Evolutionary conservation across 2,888 invertebrate species (phyloP).

Genomic region (Drosophila nr. medialis): DNA sequence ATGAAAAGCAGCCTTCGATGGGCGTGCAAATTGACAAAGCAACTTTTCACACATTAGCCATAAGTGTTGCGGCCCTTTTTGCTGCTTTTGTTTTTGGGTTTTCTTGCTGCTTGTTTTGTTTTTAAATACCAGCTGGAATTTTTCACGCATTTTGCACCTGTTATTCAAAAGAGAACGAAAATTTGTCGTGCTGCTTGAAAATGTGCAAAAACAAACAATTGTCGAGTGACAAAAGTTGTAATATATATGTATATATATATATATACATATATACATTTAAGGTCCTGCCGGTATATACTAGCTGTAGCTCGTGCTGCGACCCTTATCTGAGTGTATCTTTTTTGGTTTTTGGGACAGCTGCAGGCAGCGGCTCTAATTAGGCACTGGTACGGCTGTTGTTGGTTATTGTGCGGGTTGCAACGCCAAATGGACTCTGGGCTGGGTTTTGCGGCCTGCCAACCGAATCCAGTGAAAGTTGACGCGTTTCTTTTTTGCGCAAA

Average conservation of each 20-base stretch:
- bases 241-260: neutral
- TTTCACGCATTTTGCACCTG: conserved; percentile 68
- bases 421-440: conserved; percentile 16
- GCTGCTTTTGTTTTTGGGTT: neutral
- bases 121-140: conserved; percentile 43
- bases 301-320: conserved; percentile 59
- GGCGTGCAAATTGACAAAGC: conserved; percentile 77
- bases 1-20: conserved; percentile 59
- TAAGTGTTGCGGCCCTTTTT: conserved; percentile 50
- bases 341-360: conserved; percentile 37
- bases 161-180: conserved; percentile 45
- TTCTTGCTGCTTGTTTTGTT: neutral
- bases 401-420: conserved; percentile 14
- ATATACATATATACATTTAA: conserved; percentile 4
- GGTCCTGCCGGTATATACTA: conserved; percentile 32
- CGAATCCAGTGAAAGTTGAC: conserved; percentile 70
- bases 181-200: conserved; percentile 66
- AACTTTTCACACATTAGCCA: conserved; percentile 82
- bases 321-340: conserved; percentile 13
- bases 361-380: conserved; percentile 53
- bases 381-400: conserved; percentile 33
- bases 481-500: conserved; percentile 38
- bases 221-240: conserved; percentile 10
- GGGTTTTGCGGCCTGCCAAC: conserved; percentile 29
- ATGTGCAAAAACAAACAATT: conserved; percentile 48